Base-by-base conservation (phyloP, 2,888 invertebrate genomes). In the Conus canariensis region DNA sequence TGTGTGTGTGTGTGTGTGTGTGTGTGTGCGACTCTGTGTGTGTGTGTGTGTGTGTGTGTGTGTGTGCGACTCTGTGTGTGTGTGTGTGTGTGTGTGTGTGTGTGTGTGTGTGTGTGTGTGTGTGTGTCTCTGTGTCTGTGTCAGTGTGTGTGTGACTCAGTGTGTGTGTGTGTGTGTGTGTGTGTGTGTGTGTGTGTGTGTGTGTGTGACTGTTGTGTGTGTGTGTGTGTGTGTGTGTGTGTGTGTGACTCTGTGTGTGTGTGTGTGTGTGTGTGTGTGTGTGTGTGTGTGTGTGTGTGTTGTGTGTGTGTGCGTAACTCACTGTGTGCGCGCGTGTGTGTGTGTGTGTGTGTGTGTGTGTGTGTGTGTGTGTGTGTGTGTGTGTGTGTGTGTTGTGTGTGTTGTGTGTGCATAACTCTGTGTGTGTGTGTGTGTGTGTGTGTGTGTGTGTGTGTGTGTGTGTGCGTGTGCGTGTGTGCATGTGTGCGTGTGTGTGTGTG, bases 361-460 rank as follows among this genome's bases (percentile, higher is more conserved):
- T 74, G n/a, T 74, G 74, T 74, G n/a, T 74, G 25, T n/a, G n/a
- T 74, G n/a, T 70, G 70, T 70, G 70, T 70, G 70, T 45, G 45
- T 45, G 45, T 45, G 45, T 45, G 45, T 45, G 45, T 45, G 45
- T 45, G 45, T n/a, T n/a, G n/a, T n/a, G n/a, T n/a, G n/a, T n/a
- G n/a, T n/a, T n/a, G n/a, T n/a, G n/a, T n/a, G n/a, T n/a, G n/a
- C n/a, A n/a, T n/a, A n/a, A n/a, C n/a, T n/a, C n/a, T 45, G 45
- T 45, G 45, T 45, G 45, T 45, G 45, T 4, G 4, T n/a, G 22
- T 5, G 7, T 74, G 70, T 74, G 70, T 74, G 70, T 74, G 70
- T 74, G 70, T 74, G 70, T 74, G 70, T 74, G n/a, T n/a, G n/a
- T n/a, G n/a, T n/a, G n/a, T n/a, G n/a, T 70, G 70, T 70, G n/a